A percentile compares a stretch with the other conserved stretches of the same genome.
Conservation (phyloP, 2,113 vertebrate species). For the Burhinus bistriatus region DNA sequence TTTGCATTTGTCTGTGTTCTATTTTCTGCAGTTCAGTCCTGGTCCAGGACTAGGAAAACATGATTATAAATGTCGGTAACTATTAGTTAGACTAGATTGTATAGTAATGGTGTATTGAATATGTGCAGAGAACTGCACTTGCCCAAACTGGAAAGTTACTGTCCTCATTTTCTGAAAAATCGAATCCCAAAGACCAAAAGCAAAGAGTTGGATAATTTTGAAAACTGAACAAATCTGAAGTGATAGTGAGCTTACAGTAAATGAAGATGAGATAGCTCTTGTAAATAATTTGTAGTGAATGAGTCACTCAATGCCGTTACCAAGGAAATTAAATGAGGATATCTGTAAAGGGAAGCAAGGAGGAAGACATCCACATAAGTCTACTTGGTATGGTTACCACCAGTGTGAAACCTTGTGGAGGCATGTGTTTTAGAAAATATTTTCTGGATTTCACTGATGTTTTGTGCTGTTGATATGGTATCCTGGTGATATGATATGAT, state of each 20-base stretch:
- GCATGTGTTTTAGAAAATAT: not conserved
- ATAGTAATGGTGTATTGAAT: not conserved
- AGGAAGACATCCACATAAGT: not conserved
- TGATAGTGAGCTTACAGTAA: not conserved
- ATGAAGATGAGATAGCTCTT: not conserved
- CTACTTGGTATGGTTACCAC: not conserved
- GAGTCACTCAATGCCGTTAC: not conserved
- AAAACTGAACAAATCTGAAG: not conserved
- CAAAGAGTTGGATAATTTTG: not conserved
- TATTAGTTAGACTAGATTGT: not conserved
- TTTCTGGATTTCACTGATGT: not conserved
- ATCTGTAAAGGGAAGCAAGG: not conserved
- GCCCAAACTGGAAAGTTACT: not conserved
- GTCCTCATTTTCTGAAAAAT: not conserved
- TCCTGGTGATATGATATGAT: not conserved
- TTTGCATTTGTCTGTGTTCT: not conserved
- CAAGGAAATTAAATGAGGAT: not conserved
- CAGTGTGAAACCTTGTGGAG: not conserved
- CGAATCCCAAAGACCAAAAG: not conserved
- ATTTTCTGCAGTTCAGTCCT: not conserved
- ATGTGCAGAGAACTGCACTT: not conserved
- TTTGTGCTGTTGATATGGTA: not conserved
- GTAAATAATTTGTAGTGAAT: not conserved
- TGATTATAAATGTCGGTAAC: not conserved
- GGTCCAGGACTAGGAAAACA: not conserved